Evolutionary conservation across 30 jellyfish, hydroid and myxozoan species (phyloP), one percentile per base, ranked within the genome.

Genomic region (Pseudorhiza aurosa): DNA sequence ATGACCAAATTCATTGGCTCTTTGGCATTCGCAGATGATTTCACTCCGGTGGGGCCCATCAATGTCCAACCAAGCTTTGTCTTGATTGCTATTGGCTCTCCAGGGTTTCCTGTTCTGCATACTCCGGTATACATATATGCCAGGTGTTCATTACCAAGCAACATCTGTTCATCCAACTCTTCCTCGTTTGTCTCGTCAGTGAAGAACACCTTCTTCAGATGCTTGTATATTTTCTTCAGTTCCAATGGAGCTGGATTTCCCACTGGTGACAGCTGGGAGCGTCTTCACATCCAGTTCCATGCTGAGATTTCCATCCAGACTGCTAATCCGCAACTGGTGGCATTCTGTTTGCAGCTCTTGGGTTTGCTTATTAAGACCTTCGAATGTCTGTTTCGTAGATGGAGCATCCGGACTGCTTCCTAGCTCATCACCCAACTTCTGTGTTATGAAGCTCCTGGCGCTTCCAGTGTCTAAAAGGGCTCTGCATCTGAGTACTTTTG

Each of bases 201-300:
- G 32, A 75, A 75, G 68, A 29, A 75, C 25, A 75, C 36, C 36
- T 33, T 68, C 65, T 58, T 58, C 65, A 76, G 30, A 29, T 76
- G 88, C 33, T 44, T 31, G 58, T 6, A 75, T 40, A 14, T 39
- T 58, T 58, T 31, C 59, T 59, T 77, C 35, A 77, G 62, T 15
- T 59, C 18, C 58, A 77, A 24, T 25, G 90, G 90, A 42, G 71
- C 56, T 39, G 81, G 90, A 30, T 78, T 78, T 40, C 90, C 90
- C 7, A 78, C 72, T 78, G 0, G 84, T 78, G 15, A 78, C 36
- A 0, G 74, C 83, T 12, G 90, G 90, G 21, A 59, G 33, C 62
- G 82, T 78, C 65, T 47, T 78, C 18, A 62, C 83, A 29, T 63
- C 74, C 25, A 63, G 15, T 25, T 1, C 43, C 1, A 1, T 50